phyloP scores from a whole-genome alignment of 2,888 invertebrate genomes.

The Altica lythri region DNA sequence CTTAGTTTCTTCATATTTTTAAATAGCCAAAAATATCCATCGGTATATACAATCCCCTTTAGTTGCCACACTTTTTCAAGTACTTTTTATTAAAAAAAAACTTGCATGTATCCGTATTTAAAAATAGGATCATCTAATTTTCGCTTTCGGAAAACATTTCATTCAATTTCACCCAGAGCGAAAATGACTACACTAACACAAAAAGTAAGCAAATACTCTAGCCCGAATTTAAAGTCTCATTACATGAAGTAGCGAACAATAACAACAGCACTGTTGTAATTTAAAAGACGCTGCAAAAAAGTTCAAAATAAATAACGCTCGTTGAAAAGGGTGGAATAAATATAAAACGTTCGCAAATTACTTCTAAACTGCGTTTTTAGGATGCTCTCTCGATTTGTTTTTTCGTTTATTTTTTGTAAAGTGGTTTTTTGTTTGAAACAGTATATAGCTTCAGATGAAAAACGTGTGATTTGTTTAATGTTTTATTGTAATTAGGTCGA shows the following conservation, averaged over 20 bases:
- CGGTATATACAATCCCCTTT: neutral
- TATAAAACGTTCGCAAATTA: constrained; percentile 3
- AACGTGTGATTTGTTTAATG: no score
- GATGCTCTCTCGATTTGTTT: neutral
- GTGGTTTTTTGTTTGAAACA: no score
- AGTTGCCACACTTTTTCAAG: neutral
- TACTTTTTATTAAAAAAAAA: neutral
- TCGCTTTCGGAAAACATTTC: neutral
- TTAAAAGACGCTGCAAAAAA: constrained; percentile 2
- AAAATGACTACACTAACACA: no score
- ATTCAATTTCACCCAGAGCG: neutral
- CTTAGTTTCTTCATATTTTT: no score
- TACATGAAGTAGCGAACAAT: constrained; percentile 2
- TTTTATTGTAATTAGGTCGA: no score
- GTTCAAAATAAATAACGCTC: constrained; percentile 3
- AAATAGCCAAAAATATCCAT: no score
- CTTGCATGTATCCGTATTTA: neutral
- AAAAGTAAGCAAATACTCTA: constrained; percentile 2
- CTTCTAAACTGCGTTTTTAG: neutral
- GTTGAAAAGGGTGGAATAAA: constrained; percentile 5
- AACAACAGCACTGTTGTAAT: constrained; percentile 8
- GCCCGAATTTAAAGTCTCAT: constrained; percentile 5
- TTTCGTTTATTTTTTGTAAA: no score
- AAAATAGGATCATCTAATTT: constrained; percentile 3
- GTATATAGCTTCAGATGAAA: no score